phyloP scores from a whole-genome alignment of 1,140 invertebrate species.

The Diplogasteroides magnus region DNA sequence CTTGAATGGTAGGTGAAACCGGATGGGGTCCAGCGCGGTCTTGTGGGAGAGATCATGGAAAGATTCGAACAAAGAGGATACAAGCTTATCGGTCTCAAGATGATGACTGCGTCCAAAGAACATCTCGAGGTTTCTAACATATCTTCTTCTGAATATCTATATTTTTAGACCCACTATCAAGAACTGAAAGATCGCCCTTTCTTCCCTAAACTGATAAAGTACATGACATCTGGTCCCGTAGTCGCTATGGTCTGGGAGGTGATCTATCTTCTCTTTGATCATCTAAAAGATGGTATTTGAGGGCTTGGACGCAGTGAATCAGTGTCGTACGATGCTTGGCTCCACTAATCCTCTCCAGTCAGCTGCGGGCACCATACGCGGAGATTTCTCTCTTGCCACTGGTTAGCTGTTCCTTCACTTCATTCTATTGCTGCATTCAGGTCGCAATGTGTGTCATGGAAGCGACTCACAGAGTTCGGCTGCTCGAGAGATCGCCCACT shows the following conservation, averaged over 20 bases:
- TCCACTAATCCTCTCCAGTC: constrained; percentile 1
- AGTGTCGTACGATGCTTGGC: background rate
- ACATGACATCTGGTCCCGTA: background rate
- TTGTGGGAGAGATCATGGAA: constrained; percentile 88
- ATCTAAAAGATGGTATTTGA: too few species aligned
- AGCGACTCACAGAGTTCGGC: background rate
- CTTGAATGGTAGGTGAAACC: constrained; percentile 88
- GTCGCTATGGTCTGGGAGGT: constrained; percentile 5
- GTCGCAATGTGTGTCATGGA: constrained; percentile 5
- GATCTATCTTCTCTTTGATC: too few species aligned
- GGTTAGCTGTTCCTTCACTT: background rate
- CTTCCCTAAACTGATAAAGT: background rate
- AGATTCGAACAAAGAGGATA: constrained; percentile 92
- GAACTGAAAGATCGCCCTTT: background rate
- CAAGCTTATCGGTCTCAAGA: constrained; percentile 89
- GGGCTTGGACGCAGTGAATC: background rate
- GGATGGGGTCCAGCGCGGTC: constrained; percentile 88
- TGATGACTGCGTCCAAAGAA: constrained; percentile 55
- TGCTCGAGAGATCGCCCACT: background rate
- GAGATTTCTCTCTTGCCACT: background rate
- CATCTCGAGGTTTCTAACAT: constrained; percentile 3
- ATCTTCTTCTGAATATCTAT: background rate
- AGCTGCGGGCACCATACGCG: background rate
- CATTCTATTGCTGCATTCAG: background rate
- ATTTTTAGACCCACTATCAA: background rate